Conservation (phyloP, 2,113 vertebrate genomes). For the Leptobrachium leishanense region DNA sequence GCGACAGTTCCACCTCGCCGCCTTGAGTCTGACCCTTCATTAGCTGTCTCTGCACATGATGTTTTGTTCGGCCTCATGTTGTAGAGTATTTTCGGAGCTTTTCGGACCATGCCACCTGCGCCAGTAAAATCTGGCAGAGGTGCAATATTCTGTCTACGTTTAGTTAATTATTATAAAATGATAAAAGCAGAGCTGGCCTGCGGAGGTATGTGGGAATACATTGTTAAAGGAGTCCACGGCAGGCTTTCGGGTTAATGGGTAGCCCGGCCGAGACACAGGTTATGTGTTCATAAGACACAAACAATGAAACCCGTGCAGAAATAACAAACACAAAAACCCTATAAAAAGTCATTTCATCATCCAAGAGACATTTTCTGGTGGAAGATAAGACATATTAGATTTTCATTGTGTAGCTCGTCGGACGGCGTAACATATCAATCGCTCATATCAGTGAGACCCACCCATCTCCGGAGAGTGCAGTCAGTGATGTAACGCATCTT, state of each 20-base stretch:
- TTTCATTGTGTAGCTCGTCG: background rate
- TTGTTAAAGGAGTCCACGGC: slow-evolving; percentile 50
- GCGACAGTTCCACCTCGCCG: no score
- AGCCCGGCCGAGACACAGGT: slow-evolving; percentile 41
- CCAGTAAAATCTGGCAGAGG: slow-evolving; percentile 37
- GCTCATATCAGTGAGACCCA: background rate
- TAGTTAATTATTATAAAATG: slow-evolving; percentile 60
- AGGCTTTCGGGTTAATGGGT: slow-evolving; percentile 61
- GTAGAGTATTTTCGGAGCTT: background rate
- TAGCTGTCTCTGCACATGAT: no score
- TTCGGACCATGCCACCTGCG: background rate
- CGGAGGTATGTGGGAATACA: slow-evolving; percentile 49
- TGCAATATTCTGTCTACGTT: slow-evolving; percentile 39
- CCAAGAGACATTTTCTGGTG: background rate
- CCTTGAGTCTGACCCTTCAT: no score
- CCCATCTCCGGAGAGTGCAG: no score
- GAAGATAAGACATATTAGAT: slow-evolving; percentile 28
- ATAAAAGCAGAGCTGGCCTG: slow-evolving; percentile 22
- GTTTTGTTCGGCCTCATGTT: no score
- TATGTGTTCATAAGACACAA: background rate
- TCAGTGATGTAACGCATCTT: no score
- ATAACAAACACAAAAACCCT: background rate
- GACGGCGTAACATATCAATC: background rate
- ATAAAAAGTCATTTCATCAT: background rate
- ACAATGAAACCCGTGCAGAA: background rate